Base-by-base conservation (phyloP, 1,140 invertebrate species). In the Ostrea edulis region DNA sequence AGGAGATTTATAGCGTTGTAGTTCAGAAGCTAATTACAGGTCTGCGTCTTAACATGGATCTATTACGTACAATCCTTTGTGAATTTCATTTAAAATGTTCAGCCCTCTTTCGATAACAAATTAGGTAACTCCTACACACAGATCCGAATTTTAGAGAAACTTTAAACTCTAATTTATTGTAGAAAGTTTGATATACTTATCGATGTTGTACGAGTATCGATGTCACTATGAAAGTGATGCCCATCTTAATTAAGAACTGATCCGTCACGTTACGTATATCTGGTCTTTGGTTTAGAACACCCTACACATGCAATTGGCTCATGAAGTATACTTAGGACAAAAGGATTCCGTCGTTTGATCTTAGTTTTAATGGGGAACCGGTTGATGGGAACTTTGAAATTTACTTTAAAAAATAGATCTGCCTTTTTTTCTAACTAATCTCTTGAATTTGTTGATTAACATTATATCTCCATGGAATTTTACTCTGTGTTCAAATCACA, bases 31-130 rank as follows among this genome's bases (percentile, higher is more conserved):
- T 77, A 77, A 77, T 77, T 77, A 25, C 11, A 77, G 68, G 68
- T 25, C 68, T 29, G 12, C 68, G 68, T 29, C 68, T 77, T 77
- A 77, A 77, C 68, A 77, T 77, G 68, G 68, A 77, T 77, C 22
- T 14, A 35, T 77, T 77, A 77, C 68, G 68, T 77, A 14, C 68
- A 77, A 25, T 77, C 68, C 68, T 77, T 77, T 77, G 68, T 77
- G 29, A 35, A 77, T 25, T 77, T 77, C 22, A 77, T 62, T 77
- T 77, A 77, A 77, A 77, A 29, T 77, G 68, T 77, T 77, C 68
- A 77, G 25, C 68, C 68, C 68, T 77, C 68, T 77, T 35, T 77
- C 68, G 68, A 77, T 77, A 77, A 77, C 68, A 77, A 77, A 77
- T 77, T 77, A 77, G 68, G 68, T 29, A 77, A 77, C 68, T 77